Evolutionary conservation across 2,113 vertebrate species (phyloP), one percentile per base, ranked within the genome.

Genomic region (Gnathonemus longibarbis): DNA sequence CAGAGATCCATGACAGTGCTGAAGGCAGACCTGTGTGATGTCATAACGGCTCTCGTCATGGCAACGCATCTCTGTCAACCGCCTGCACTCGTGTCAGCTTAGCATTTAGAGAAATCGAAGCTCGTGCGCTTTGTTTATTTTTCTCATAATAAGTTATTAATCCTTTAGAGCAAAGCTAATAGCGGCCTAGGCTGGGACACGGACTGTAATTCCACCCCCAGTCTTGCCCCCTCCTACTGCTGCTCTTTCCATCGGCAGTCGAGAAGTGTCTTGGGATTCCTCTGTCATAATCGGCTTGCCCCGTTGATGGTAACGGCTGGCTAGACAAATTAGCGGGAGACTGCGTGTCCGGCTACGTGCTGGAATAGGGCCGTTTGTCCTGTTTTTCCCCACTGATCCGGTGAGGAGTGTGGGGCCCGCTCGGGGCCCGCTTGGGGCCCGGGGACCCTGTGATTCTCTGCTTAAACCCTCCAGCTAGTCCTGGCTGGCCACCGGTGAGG

Each of bases 251-350:
- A 31, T 31, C 56, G 39, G 87, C 42, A 48, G 46, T 66, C 4
- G 10, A 88, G 9, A 39, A 66, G 56, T 3, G 87, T 6, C n/a
- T 91, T 90, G 90, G 89, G 90, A 88, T 48, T 90, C 39, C 53
- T 70, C 7, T 88, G 74, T 90, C 50, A 8, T 90, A 92, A 92
- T 92, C 91, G 91, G 93, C 93, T 92, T 90, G 89, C 74, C 90
- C 88, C 13, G 2, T 84, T 66, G 90, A 62, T 89, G 88, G 91
- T 91, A 91, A 94, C 92, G 35, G 87, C 89, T 92, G 91, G 93
- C 94, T 93, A 93, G 92, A 91, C 91, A 89, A 93, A 92, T 94
- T 93, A 93, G 91, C 15, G 8, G 74, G 89, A 90, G 89, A 85
- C 31, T 80, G 87, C 91, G 91, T 90, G 39, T 3, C 39, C 39